Base-by-base conservation (phyloP, 2,888 invertebrate genomes). In the Melieria omissa region DNA sequence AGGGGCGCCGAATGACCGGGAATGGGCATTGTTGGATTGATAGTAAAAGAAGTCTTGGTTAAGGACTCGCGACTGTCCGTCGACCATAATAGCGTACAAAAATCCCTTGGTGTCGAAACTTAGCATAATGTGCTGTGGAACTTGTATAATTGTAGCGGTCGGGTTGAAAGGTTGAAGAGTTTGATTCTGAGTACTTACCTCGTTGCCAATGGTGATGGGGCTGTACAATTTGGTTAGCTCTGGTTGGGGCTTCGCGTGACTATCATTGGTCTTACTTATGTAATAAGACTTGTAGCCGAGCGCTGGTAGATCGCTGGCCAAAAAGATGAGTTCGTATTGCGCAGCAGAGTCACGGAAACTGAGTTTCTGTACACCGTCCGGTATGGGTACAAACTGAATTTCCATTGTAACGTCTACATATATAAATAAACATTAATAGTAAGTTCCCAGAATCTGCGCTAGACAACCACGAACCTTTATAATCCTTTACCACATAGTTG, bases 31-130 rank as follows among this genome's bases (percentile, higher is more conserved):
- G 54, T 89, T 90, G 0, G 91, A 93, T 9, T 90, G 88, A 81
- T 97, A 97, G 80, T 91, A 95, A 41, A 89, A 88, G 82, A 94
- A 93, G 4, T 91, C 89, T 84, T 95, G 94, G 3, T 76, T 77
- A 0, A 86, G 14, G 58, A 84, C 66, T 75, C 86, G 62, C 16
- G 83, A 77, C 83, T 84, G 61, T 3, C 88, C 88, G 5, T 89
- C 88, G 5, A 89, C 85, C 0, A 83, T 85, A 0, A 92, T 84
- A 9, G 87, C 84, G 0, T 87, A 85, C 0, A 94, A 84, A 8
- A 89, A 83, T 0, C 93, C 93, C 83, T 93, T 90, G 63, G 91
- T 87, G 69, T 88, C 87, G 64, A 93, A 87, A 1, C 80, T 79
- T 1, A 87, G 66, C 14, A 81, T 77, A 1, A 86, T 75, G n/a